Base-by-base conservation (phyloP, 2,888 invertebrate genomes). In the Tetramorium bicarinatum region DNA sequence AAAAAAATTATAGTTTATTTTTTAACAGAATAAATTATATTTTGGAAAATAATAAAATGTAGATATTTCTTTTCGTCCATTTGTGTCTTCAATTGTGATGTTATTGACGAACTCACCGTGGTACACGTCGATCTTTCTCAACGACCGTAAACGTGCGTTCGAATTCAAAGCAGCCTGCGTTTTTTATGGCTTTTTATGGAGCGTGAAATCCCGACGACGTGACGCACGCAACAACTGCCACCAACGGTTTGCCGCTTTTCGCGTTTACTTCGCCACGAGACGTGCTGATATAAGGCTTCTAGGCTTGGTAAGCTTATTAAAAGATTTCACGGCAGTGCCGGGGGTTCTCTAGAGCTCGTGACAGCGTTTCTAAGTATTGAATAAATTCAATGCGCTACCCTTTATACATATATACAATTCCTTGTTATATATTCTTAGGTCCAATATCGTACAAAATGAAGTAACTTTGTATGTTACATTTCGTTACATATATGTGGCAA, bases 251-350 rank as follows among this genome's bases (percentile, higher is more conserved):
- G 85, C 82, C 54, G 84, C 71, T 88, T 88, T 84, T 71, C 85
- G 66, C 85, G n/a, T 72, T 62, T 38, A 61, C 71, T 54, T 80
- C 47, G 72, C 64, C 64, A 59, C 85, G 86, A 71, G 83, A 71
- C 84, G 69, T 80, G 85, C 66, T 75, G 84, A 87, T 90, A 59
- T 71, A 89, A 64, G 94, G 93, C 91, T 94, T 94, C 93, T 15
- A 83, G 29, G 84, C 82, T 87, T 82, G 80, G 69, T 93, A 93
- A 94, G 93, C 93, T 92, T 86, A 90, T 94, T 94, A 94, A 86
- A 83, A 79, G 92, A 91, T 87, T 85, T 90, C 87, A 82, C 88
- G 88, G 87, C 90, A 91, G 86, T 91, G 91, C 91, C 80, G 79
- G 85, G 69, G 85, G 83, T 85, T 89, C 86, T 87, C 66, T 47